Percentiles rank a stretch among this genome's conserved stretches.
These are phyloP conservation scores for Apoderus coryli DNA, from an alignment of 2,888 invertebrate genomes.

Conservation along the genomic window DNA sequence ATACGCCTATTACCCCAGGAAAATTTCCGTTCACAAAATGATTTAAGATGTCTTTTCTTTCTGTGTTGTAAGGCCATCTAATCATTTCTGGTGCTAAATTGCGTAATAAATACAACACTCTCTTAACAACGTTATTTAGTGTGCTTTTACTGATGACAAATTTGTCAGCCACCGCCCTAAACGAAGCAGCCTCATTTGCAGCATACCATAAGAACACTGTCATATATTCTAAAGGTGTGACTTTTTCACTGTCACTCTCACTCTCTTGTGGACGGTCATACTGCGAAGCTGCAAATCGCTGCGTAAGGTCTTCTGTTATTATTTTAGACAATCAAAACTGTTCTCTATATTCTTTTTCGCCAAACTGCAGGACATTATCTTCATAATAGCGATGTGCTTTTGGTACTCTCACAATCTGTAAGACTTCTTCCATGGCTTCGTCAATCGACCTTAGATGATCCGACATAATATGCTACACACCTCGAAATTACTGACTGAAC, in stretches of 20 bases:
- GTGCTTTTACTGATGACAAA: slow-evolving; percentile 16
- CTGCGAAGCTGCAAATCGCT: slow-evolving; percentile 12
- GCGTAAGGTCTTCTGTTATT: slow-evolving; percentile 10
- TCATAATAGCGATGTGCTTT: slow-evolving; percentile 13
- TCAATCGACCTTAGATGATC: slow-evolving; percentile 11
- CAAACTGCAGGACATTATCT: slow-evolving; percentile 13
- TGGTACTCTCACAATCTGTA: slow-evolving; percentile 8
- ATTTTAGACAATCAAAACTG: slow-evolving; percentile 13
- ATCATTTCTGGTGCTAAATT: slow-evolving; percentile 13
- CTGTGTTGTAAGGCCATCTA: slow-evolving; percentile 11
- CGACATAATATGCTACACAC: slow-evolving; percentile 9
- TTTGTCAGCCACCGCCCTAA: slow-evolving; percentile 16
- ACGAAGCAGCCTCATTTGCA: slow-evolving; percentile 13
- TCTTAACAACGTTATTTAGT: slow-evolving; percentile 14
- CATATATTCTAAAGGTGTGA: slow-evolving; percentile 12
- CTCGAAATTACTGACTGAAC: too few species aligned
- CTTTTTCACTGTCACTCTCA: slow-evolving; percentile 14
- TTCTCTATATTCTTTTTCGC: slow-evolving; percentile 13
- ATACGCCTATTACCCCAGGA: slow-evolving; percentile 13
- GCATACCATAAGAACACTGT: slow-evolving; percentile 17
- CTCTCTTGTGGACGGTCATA: slow-evolving; percentile 10
- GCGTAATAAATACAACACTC: slow-evolving; percentile 14
- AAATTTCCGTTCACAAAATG: slow-evolving; percentile 14
- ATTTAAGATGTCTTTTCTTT: slow-evolving; percentile 12
- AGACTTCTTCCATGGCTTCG: slow-evolving; percentile 10